Conservation (phyloP, 2,797 vertebrate species). For the Salarias fasciatus region DNA sequence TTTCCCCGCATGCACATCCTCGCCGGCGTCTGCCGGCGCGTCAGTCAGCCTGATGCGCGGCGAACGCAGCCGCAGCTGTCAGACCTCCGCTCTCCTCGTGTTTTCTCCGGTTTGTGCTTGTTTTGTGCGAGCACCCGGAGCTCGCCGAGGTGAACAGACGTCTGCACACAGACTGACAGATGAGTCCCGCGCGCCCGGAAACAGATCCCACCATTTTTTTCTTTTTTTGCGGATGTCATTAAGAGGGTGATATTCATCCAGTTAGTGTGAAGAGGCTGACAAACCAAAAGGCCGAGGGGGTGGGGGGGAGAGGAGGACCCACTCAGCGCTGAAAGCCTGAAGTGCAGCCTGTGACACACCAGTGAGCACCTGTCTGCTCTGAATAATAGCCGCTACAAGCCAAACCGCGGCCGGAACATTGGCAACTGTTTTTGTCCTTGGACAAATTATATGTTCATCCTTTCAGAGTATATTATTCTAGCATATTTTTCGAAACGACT, state of each 20-base stretch:
- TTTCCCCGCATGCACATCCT: constrained; percentile 11
- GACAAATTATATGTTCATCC: constrained; percentile 9
- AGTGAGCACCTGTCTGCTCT: constrained; percentile 50
- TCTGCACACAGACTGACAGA: constrained; percentile 44
- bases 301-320: constrained; percentile 31
- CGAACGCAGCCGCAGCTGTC: constrained; percentile 40
- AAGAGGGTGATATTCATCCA: constrained; percentile 61
- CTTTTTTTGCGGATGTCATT: constrained; percentile 59
- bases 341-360: constrained; percentile 39
- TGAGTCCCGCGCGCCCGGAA: constrained; percentile 27
- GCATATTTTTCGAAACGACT: constrained; percentile 2
- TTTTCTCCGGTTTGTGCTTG: constrained; percentile 26
- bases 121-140: constrained; percentile 16
- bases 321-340: constrained; percentile 25
- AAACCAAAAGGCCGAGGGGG: constrained; percentile 44
- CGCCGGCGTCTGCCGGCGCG: constrained; percentile 8
- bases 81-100: constrained; percentile 19
- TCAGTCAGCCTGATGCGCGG: constrained; percentile 10
- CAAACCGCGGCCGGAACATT: constrained; percentile 10
- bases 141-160: constrained; percentile 27
- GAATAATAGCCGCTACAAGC: constrained; percentile 22
- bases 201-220: constrained; percentile 38
- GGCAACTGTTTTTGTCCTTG: constrained; percentile 29
- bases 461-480: constrained; percentile 4
- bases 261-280: constrained; percentile 53